Base-by-base conservation (phyloP, 2,797 vertebrate genomes). In the Iguana delicatissima region DNA sequence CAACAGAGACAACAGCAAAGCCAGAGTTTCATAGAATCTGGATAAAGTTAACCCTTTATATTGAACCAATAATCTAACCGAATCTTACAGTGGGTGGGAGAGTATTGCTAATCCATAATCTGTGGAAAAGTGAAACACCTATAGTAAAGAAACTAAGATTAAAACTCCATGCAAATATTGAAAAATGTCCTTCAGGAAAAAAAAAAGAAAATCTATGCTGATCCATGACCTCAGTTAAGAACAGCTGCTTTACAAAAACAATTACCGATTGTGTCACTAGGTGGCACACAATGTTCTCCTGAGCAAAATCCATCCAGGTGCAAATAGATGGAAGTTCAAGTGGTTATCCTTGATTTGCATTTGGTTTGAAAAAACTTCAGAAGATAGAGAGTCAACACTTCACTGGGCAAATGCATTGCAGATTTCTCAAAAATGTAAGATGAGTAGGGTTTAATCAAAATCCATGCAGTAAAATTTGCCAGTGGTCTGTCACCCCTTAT, bases 1-100 rank as follows among this genome's bases (percentile, higher is more conserved):
- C 91, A 93, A 95, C 82, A 92, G 92, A 92, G 76, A 93, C 89
- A 91, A 95, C 93, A 93, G 88, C 90, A 93, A 0, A 22, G 91
- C 86, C 94, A 91, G 87, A 95, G 92, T 92, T 94, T 94, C 94
- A 93, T 89, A 89, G 92, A 69, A 46, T 91, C 62, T 72, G 82
- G 91, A 86, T 89, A 87, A 35, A 86, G 92, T 85, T 85, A 86
- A 94, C 87, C 64, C 86, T 91, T 80, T 89, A 12, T 77, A 73
- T 50, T 57, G 80, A 90, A 82, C 62, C 93, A 93, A 79, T 32
- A 13, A n/a, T 92, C 89, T 72, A 90, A 50, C 80, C 22, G 57
- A 84, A 92, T 84, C 10, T 55, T 42, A 32, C 86, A 86, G 16
- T 24, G 91, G 10, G 32, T 74, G 80, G 6, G 22, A 24, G 80